Percentiles rank a stretch among this genome's conserved stretches.
Evolutionary conservation across 2,888 invertebrate genomes (phyloP).

Genomic region (Deilephila elpenor): DNA sequence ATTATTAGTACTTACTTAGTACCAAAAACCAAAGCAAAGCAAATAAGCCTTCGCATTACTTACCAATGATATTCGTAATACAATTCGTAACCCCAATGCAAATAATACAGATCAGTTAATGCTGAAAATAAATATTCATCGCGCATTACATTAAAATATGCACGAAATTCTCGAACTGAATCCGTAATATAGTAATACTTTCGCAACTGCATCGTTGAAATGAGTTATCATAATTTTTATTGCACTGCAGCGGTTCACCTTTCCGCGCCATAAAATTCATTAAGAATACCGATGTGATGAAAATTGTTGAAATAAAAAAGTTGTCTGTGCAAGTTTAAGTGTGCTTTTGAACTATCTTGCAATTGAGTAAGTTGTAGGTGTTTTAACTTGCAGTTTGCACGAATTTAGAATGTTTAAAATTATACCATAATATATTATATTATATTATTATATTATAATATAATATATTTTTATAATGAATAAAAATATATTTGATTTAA

Average conservation of each 20-base stretch:
- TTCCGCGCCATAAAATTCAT: slow-evolving; percentile 5
- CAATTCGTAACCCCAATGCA: not conserved
- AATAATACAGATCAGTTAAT: not conserved
- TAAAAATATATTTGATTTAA: too few relatives aligned
- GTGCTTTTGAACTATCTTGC: not conserved
- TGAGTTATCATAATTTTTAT: slow-evolving; percentile 25
- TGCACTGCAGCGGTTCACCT: slow-evolving; percentile 7
- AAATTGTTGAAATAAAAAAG: not conserved
- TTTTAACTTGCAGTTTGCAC: too few relatives aligned
- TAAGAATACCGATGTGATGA: slow-evolving; percentile 1
- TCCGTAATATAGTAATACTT: slow-evolving; percentile 13
- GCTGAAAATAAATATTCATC: slow-evolving; percentile 14
- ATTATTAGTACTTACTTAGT: too few relatives aligned
- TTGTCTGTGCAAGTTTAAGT: not conserved
- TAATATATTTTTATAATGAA: too few relatives aligned
- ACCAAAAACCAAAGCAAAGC: too few relatives aligned
- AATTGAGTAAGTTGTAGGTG: not conserved
- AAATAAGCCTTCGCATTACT: not conserved
- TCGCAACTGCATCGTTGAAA: slow-evolving; percentile 13
- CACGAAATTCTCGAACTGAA: slow-evolving; percentile 1
- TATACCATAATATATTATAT: too few relatives aligned
- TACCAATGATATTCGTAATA: not conserved
- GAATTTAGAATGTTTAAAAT: too few relatives aligned
- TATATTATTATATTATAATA: too few relatives aligned
- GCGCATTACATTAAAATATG: slow-evolving; percentile 1